Conservation (phyloP, 2,888 invertebrate genomes). For the Xestia sexstrigata region DNA sequence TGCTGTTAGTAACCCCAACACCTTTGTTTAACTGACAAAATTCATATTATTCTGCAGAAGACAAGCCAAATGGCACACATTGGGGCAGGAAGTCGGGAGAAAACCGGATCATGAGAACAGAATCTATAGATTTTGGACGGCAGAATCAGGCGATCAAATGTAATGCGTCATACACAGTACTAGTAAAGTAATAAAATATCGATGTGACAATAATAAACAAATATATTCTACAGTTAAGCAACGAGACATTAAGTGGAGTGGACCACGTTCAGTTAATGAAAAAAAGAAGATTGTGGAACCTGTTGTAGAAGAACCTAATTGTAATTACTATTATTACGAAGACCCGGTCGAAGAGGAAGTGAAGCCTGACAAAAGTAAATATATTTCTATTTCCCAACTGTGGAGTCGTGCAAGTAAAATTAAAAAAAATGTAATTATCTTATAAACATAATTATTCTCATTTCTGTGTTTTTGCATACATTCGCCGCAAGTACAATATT, state of each 20-base stretch:
- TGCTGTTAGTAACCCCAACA: background rate
- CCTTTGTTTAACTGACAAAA: background rate
- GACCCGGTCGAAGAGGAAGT: constrained; percentile 6
- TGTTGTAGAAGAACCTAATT: background rate
- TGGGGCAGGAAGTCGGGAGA: constrained; percentile 47
- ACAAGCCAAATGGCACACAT: background rate
- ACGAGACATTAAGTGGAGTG: constrained; percentile 33
- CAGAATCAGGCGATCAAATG: constrained; percentile 36
- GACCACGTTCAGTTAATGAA: constrained; percentile 18
- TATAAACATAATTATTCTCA: too few species aligned
- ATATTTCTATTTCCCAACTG: background rate
- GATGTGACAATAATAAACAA: background rate
- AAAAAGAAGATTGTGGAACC: constrained; percentile 7
- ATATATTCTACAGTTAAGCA: constrained; percentile 29
- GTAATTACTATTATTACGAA: background rate
- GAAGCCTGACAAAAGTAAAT: constrained; percentile 38
- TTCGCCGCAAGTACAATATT: too few species aligned
- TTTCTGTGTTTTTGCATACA: too few species aligned
- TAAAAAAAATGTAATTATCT: too few species aligned
- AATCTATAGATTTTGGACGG: constrained; percentile 18
- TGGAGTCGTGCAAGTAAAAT: too few species aligned
- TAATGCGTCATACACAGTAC: constrained; percentile 4
- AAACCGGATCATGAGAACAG: constrained; percentile 34
- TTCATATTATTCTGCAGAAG: constrained; percentile 29
- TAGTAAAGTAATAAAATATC: constrained; percentile 3